Evolutionary conservation across 2,888 invertebrate genomes (phyloP).

Genomic region (Drosophila greeni): DNA sequence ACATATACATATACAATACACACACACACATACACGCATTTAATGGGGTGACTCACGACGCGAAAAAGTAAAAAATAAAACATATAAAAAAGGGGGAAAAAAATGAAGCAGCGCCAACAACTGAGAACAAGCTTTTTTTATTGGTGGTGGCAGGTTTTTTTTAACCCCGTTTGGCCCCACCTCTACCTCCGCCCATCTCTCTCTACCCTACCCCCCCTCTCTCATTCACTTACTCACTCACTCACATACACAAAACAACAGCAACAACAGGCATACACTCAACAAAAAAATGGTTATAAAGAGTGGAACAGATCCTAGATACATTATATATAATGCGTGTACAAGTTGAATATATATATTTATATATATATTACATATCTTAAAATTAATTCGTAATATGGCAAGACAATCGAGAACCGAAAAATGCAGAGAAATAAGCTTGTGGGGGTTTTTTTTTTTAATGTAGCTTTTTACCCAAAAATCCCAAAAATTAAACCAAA

Average conservation of each 20-base stretch:
- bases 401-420: not conserved
- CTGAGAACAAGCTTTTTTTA: slow-evolving; percentile 33
- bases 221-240: slow-evolving; percentile 4
- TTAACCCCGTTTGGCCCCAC: slow-evolving; percentile 39
- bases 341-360: slow-evolving; percentile 55
- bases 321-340: slow-evolving; percentile 77
- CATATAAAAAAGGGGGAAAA: not conserved
- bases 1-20: slow-evolving; percentile 27
- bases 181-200: slow-evolving; percentile 2
- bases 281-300: slow-evolving; percentile 1
- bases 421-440: not conserved
- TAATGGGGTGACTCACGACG: slow-evolving; percentile 34
- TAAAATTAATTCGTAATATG: not conserved
- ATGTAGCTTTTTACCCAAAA: no score
- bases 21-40: slow-evolving; percentile 13
- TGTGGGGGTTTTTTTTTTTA: not conserved
- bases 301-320: slow-evolving; percentile 32
- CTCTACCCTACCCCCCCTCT: not conserved
- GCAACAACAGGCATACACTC: slow-evolving; percentile 8
- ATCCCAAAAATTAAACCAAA: not conserved
- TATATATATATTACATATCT: not conserved
- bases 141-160: slow-evolving; percentile 41
- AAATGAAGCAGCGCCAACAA: slow-evolving; percentile 15
- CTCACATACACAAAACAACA: slow-evolving; percentile 5
- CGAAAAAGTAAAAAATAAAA: slow-evolving; percentile 11